Conservation (phyloP, 2,113 vertebrate genomes). For the Tenrec ecaudatus region DNA sequence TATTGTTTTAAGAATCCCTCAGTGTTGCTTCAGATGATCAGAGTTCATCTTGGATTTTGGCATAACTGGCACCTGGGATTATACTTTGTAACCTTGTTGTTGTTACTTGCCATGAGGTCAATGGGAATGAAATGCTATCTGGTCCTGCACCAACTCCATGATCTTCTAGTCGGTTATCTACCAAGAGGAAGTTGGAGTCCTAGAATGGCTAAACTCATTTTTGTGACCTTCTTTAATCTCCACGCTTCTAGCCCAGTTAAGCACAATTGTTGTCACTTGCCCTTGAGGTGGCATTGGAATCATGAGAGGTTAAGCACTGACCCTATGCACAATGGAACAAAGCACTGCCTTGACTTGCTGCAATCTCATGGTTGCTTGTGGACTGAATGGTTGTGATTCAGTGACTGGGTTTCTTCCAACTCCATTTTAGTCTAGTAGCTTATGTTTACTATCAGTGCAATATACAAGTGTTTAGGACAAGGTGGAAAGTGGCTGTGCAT, state of each 20-base stretch:
- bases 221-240: not conserved
- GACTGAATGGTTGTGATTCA: not conserved
- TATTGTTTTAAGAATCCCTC: slow-evolving; percentile 33
- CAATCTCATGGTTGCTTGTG: not conserved
- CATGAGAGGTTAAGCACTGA: not conserved
- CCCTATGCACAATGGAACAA: not conserved
- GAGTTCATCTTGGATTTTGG: not conserved
- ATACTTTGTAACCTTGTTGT: not conserved
- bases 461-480: not conserved
- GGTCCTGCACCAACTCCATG: not conserved
- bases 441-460: not conserved
- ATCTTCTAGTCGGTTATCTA: not conserved
- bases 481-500: not conserved
- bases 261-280: not conserved
- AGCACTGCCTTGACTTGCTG: not conserved
- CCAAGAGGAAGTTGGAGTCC: not conserved
- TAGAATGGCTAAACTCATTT: not conserved
- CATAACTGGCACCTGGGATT: slow-evolving; percentile 1
- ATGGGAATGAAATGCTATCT: not conserved
- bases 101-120: not conserved
- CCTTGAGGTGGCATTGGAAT: not conserved
- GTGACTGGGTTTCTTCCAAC: not conserved
- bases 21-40: slow-evolving; percentile 24
- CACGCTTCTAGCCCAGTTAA: not conserved
- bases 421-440: not conserved